A percentile compares a stretch with the other conserved stretches of the same genome.
Evolutionary conservation across 1,140 invertebrate species (phyloP).

Genomic region (Listronotus oregonensis): DNA sequence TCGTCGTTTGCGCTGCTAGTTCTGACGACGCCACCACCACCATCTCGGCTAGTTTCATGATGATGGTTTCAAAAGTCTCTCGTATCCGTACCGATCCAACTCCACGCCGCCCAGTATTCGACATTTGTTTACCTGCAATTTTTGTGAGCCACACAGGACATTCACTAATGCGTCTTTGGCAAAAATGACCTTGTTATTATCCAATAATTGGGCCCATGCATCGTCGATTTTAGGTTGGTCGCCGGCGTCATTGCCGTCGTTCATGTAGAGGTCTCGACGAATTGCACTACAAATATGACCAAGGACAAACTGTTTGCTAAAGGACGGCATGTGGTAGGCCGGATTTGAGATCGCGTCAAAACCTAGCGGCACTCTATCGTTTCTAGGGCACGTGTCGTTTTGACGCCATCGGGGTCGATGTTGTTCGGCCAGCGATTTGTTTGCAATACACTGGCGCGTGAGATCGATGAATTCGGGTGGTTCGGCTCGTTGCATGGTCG

Average conservation of each 20-base stretch:
- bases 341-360: too few relatives aligned
- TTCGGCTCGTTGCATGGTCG: conserved; percentile 1
- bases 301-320: conserved; percentile 1
- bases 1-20: conserved; percentile 1
- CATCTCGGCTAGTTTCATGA: conserved; percentile 1
- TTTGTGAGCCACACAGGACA: conserved; percentile 1
- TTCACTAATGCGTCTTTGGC: conserved; percentile 1
- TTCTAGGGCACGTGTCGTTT: conserved; percentile 1
- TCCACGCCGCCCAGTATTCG: background rate
- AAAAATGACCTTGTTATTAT: conserved; percentile 1
- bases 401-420: conserved; percentile 1
- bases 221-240: conserved; percentile 1
- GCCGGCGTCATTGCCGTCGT: conserved; percentile 1
- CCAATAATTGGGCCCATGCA: conserved; percentile 1
- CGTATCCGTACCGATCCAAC: background rate
- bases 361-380: too few relatives aligned
- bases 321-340: conserved; percentile 1
- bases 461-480: background rate
- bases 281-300: too few relatives aligned
- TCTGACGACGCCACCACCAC: conserved; percentile 1
- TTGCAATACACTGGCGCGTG: background rate
- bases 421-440: conserved; percentile 1
- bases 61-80: conserved; percentile 1
- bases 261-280: background rate
- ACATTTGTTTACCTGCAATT: conserved; percentile 1